These are phyloP conservation scores for Apamea anceps DNA, from an alignment of 2,888 invertebrate genomes.

Conservation along the genomic window DNA sequence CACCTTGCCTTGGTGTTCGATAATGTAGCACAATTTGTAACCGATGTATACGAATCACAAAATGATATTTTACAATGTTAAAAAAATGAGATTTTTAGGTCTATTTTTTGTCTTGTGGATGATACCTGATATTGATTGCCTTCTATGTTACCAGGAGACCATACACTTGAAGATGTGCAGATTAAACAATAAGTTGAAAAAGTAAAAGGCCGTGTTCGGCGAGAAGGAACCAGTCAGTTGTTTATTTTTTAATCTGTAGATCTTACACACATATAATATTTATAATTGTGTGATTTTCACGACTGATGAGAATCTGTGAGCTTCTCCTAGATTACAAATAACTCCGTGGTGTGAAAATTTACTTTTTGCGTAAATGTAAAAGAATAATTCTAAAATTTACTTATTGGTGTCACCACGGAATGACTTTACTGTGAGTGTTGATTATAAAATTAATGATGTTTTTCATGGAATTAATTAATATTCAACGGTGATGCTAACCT, in stretches of 20 bases:
- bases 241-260: constrained; percentile 74
- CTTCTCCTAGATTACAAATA: constrained; percentile 77
- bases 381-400: constrained; percentile 56
- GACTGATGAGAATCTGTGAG: constrained; percentile 84
- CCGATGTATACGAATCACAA: constrained; percentile 89
- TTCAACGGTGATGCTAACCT: constrained; percentile 29
- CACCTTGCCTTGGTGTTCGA: constrained; percentile 90
- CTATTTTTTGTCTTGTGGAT: constrained; percentile 85
- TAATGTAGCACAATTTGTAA: constrained; percentile 89
- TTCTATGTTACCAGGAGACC: constrained; percentile 86
- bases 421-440: constrained; percentile 68
- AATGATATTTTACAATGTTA: constrained; percentile 90
- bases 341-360: constrained; percentile 70
- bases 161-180: constrained; percentile 76
- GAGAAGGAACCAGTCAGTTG: constrained; percentile 52
- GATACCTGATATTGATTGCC: constrained; percentile 86
- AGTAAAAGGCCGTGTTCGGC: constrained; percentile 61
- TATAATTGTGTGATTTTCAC: constrained; percentile 79
- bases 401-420: constrained; percentile 70
- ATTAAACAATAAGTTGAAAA: constrained; percentile 62
- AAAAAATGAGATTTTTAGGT: constrained; percentile 88
- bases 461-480: constrained; percentile 37
- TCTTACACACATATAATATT: constrained; percentile 76
- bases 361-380: constrained; percentile 59
- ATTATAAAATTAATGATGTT: constrained; percentile 54